Percentiles rank a stretch among this genome's conserved stretches.
Conservation (phyloP, 2,113 vertebrate genomes). For the Microcebus tavaratra region DNA sequence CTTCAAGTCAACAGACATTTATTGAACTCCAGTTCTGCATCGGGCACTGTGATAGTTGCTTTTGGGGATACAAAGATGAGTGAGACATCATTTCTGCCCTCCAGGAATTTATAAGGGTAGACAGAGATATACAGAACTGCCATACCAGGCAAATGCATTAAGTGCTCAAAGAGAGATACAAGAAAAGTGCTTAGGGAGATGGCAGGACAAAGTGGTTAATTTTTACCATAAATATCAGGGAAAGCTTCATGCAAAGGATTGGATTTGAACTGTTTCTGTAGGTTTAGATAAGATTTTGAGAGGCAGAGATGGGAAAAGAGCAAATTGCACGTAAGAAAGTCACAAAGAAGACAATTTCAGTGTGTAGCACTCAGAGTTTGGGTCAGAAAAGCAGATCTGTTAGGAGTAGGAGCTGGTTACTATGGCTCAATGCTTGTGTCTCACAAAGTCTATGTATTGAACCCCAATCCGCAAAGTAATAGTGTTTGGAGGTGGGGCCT, state of each 20-base stretch:
- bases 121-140: neutral
- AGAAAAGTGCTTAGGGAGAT: neutral
- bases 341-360: neutral
- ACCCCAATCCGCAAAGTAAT: neutral
- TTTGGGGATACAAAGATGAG: slow-evolving; percentile 42
- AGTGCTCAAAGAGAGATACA: neutral
- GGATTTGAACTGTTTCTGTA: neutral
- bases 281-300: neutral
- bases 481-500: neutral
- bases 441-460: neutral
- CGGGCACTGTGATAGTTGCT: neutral
- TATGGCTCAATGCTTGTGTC: neutral
- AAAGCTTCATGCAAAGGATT: neutral
- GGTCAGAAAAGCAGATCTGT: rapidly evolving
- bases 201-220: neutral
- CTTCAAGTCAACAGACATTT: slow-evolving; percentile 63
- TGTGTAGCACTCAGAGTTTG: rapidly evolving
- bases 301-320: neutral
- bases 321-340: neutral
- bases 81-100: neutral
- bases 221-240: neutral
- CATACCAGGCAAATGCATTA: neutral
- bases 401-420: too few relatives aligned
- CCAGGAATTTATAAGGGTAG: neutral
- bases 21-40: neutral